A percentile compares a stretch with the other conserved stretches of the same genome.
Conservation (phyloP, 1,140 invertebrate species). For the Drosophila aff. region DNA sequence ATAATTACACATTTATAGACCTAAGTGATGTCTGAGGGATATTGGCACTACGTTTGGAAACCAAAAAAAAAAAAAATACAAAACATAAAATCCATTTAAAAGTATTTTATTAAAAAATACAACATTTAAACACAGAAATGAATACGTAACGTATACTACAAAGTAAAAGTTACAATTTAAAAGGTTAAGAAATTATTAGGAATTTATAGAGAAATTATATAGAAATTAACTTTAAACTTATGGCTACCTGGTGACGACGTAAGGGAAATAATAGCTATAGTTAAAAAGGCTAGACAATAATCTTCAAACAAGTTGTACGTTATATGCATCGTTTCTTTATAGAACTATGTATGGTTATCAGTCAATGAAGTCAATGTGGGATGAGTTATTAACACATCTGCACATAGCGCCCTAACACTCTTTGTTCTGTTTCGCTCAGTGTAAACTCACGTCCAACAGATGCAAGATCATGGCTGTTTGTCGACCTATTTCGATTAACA, state of each 20-base stretch:
- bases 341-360: constrained; percentile 65
- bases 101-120: constrained; percentile 75
- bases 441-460: constrained; percentile 33
- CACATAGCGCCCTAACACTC: constrained; percentile 33
- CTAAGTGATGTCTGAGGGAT: constrained; percentile 26
- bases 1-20: constrained; percentile 47
- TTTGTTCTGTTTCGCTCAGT: constrained; percentile 67
- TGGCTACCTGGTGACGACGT: constrained; percentile 22
- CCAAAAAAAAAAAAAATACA: neutral
- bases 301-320: constrained; percentile 55
- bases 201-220: constrained; percentile 3
- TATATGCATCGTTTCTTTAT: constrained; percentile 26
- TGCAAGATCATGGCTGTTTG: constrained; percentile 22
- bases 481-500: constrained; percentile 1
- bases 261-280: constrained; percentile 53
- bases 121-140: constrained; percentile 64
- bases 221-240: constrained; percentile 36
- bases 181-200: neutral
- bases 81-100: constrained; percentile 45
- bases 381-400: constrained; percentile 55
- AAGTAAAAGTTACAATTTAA: constrained; percentile 35
- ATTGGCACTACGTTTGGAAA: constrained; percentile 53
- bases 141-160: constrained; percentile 52
- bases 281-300: constrained; percentile 56
- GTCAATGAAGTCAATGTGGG: constrained; percentile 74